A percentile compares a stretch with the other conserved stretches of the same genome.
phyloP scores from a whole-genome alignment of 2,888 invertebrate genomes.

The Cephus spinipes region DNA sequence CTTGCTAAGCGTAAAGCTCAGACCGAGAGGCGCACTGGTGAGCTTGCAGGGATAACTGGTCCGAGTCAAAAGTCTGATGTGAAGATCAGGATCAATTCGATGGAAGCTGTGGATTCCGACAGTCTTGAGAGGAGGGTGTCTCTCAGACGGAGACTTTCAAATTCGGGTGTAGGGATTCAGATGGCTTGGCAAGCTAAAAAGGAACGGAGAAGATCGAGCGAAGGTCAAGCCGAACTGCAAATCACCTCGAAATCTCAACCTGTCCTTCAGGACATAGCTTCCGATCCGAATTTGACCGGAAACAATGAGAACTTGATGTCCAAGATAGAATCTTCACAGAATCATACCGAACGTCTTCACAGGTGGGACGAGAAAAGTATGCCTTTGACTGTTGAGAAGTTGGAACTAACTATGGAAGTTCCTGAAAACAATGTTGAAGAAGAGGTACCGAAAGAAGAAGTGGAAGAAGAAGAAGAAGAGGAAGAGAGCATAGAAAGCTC shows the following conservation, averaged over 20 bases:
- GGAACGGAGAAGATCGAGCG: slow-evolving; percentile 56
- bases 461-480: not conserved
- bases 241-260: slow-evolving; percentile 33
- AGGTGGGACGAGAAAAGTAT: slow-evolving; percentile 40
- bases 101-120: slow-evolving; percentile 67
- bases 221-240: slow-evolving; percentile 49
- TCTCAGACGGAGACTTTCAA: slow-evolving; percentile 68
- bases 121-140: slow-evolving; percentile 67
- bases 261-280: slow-evolving; percentile 36
- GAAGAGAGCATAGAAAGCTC: slow-evolving; percentile 46
- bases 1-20: slow-evolving; percentile 41
- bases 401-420: slow-evolving; percentile 9
- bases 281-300: slow-evolving; percentile 57
- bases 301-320: slow-evolving; percentile 28
- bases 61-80: slow-evolving; percentile 37
- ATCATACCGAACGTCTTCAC: slow-evolving; percentile 24
- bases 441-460: slow-evolving; percentile 19
- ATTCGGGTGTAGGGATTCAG: slow-evolving; percentile 63
- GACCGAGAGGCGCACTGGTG: slow-evolving; percentile 54
- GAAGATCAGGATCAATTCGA: slow-evolving; percentile 69
- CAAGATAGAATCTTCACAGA: slow-evolving; percentile 23
- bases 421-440: slow-evolving; percentile 8
- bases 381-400: slow-evolving; percentile 26
- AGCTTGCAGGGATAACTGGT: slow-evolving; percentile 41
- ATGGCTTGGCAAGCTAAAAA: slow-evolving; percentile 47